Conservation (phyloP, 1,140 invertebrate genomes). For the Zaprionus ornatus region DNA sequence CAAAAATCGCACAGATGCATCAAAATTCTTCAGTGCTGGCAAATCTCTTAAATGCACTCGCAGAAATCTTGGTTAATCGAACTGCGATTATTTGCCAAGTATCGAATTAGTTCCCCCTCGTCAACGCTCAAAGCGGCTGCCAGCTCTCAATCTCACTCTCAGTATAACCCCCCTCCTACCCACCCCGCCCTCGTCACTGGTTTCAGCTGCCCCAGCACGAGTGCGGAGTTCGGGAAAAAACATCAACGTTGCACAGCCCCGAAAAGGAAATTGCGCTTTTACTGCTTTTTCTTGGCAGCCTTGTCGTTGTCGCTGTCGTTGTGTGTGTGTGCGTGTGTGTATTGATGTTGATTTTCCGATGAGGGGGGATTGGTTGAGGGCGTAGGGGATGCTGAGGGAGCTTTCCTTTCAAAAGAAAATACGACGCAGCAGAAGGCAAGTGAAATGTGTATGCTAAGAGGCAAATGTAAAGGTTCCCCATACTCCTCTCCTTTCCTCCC, state of each 20-base stretch:
- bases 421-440: conserved; percentile 33
- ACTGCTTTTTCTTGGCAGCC: conserved; percentile 40
- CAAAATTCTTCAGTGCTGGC: neutral
- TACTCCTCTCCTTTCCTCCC: too few species aligned
- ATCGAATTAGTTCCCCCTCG: conserved; percentile 1
- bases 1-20: neutral
- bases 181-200: neutral
- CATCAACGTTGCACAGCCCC: conserved; percentile 13
- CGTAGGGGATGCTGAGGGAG: conserved; percentile 35
- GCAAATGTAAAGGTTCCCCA: neutral
- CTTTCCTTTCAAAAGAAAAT: conserved; percentile 67
- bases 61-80: neutral
- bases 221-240: conserved; percentile 4
- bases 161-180: neutral
- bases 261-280: conserved; percentile 74
- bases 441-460: conserved; percentile 31
- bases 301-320: conserved; percentile 6
- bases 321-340: conserved; percentile 31
- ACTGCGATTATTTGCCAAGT: conserved; percentile 1
- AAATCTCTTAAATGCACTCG: neutral
- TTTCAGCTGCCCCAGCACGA: neutral
- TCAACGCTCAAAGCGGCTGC: neutral
- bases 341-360: conserved; percentile 65
- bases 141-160: conserved; percentile 5
- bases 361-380: neutral